Evolutionary conservation across 2,888 invertebrate species (phyloP).

Genomic region (Eumacrocentrus americanus): DNA sequence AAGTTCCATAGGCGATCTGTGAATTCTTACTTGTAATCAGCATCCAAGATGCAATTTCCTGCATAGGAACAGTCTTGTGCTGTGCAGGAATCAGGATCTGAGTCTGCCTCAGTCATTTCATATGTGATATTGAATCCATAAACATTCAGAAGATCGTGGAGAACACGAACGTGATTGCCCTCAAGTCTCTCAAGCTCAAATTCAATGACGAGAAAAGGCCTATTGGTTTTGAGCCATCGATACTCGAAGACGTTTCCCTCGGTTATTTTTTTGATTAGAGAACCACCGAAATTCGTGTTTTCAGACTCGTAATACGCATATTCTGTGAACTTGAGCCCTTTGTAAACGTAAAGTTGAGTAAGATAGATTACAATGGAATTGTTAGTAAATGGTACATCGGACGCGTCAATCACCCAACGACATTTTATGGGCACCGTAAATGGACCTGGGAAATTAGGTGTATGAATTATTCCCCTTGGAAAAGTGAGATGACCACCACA

Average conservation of each 20-base stretch:
- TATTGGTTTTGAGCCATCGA: constrained; percentile 67
- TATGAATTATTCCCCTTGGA: constrained; percentile 75
- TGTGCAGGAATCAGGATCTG: constrained; percentile 72
- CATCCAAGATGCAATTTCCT: constrained; percentile 80
- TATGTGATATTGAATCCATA: constrained; percentile 94
- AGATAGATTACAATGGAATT: constrained; percentile 84
- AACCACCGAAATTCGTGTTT: constrained; percentile 69
- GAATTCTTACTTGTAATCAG: constrained; percentile 73
- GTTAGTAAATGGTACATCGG: constrained; percentile 62
- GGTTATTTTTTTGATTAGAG: constrained; percentile 72
- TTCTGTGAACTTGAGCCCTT: constrained; percentile 78
- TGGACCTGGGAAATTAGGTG: constrained; percentile 82
- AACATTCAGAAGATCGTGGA: constrained; percentile 80
- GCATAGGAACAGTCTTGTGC: constrained; percentile 82
- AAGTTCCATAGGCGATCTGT: not conserved
- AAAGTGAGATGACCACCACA: constrained; percentile 74
- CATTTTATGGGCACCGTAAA: constrained; percentile 85
- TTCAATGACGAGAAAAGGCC: constrained; percentile 81
- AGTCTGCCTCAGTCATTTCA: constrained; percentile 70
- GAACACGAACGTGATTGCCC: constrained; percentile 82
- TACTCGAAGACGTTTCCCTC: constrained; percentile 73
- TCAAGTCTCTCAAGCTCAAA: constrained; percentile 75
- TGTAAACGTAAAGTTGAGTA: constrained; percentile 84
- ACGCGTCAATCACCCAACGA: constrained; percentile 87
- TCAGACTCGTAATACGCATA: constrained; percentile 77